Evolutionary conservation across 2,113 vertebrate species (phyloP).

Genomic region (Ictidomys tridecemlineatus): DNA sequence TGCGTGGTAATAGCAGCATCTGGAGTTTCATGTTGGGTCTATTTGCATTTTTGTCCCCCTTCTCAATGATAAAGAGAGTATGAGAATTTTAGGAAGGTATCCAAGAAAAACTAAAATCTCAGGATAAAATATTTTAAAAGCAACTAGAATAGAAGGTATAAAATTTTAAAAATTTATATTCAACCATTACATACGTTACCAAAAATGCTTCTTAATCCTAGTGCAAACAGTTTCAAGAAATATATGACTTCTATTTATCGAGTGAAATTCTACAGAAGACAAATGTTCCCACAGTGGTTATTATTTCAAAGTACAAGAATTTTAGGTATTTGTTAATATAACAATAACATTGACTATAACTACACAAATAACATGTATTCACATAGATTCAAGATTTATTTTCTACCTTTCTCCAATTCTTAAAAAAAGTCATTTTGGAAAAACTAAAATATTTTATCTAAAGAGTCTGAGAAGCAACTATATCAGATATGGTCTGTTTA

Average conservation of each 20-base stretch:
- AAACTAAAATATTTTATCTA: constrained; percentile 1
- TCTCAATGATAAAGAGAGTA: background rate
- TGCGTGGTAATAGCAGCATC: background rate
- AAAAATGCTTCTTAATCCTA: constrained; percentile 21
- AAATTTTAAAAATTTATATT: background rate
- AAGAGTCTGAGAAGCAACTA: background rate
- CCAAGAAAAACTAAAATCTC: constrained; percentile 35
- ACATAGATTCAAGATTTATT: constrained; percentile 21
- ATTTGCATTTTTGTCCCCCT: background rate
- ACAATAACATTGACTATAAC: background rate
- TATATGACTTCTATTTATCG: background rate
- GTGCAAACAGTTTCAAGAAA: constrained; percentile 38
- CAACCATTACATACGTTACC: background rate
- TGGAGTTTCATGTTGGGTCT: background rate
- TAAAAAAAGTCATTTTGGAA: background rate
- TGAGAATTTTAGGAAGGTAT: background rate
- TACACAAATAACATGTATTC: background rate
- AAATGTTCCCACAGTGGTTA: constrained; percentile 9
- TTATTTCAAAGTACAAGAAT: constrained; percentile 49
- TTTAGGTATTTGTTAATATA: constrained; percentile 13
- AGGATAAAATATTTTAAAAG: constrained; percentile 28
- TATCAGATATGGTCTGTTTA: background rate
- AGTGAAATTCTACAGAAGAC: background rate
- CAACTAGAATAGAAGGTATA: background rate
- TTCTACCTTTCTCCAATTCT: constrained; percentile 35